phyloP scores from a whole-genome alignment of 2,888 invertebrate genomes.

The Labia minor region DNA sequence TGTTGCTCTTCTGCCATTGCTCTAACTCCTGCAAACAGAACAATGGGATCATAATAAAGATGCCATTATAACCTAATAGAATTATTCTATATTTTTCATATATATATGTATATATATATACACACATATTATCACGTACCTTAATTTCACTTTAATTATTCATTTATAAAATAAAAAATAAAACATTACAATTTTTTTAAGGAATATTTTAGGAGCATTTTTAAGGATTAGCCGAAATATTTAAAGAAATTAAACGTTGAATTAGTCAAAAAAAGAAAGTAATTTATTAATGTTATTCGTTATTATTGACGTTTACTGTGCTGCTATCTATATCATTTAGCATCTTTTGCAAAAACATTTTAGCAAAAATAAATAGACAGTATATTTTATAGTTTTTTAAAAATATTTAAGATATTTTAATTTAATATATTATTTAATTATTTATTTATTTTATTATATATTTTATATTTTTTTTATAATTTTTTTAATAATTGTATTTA shows the following conservation, averaged over 20 bases:
- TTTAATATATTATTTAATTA: too few relatives aligned
- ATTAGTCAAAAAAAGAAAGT: background rate
- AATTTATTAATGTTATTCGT: conserved; percentile 15
- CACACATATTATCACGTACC: background rate
- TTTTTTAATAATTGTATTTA: too few relatives aligned
- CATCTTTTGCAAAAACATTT: too few relatives aligned
- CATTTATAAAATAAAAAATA: background rate
- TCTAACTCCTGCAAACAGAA: background rate
- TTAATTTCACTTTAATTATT: background rate
- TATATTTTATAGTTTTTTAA: too few relatives aligned
- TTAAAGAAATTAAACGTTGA: background rate
- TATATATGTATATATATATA: too few relatives aligned
- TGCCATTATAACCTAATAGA: background rate
- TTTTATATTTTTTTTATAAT: too few relatives aligned
- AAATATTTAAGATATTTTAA: too few relatives aligned
- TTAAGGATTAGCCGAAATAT: background rate
- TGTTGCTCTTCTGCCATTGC: conserved; percentile 59
- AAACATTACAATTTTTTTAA: background rate
- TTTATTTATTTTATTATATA: too few relatives aligned
- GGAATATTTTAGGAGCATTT: background rate
- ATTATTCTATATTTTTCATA: background rate
- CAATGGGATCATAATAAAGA: too few relatives aligned
- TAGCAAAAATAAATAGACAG: too few relatives aligned
- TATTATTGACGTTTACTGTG: conserved; percentile 25
- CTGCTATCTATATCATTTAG: conserved; percentile 22